phyloP scores from a whole-genome alignment of 2,888 invertebrate genomes.

The Drosophila ustulata region DNA sequence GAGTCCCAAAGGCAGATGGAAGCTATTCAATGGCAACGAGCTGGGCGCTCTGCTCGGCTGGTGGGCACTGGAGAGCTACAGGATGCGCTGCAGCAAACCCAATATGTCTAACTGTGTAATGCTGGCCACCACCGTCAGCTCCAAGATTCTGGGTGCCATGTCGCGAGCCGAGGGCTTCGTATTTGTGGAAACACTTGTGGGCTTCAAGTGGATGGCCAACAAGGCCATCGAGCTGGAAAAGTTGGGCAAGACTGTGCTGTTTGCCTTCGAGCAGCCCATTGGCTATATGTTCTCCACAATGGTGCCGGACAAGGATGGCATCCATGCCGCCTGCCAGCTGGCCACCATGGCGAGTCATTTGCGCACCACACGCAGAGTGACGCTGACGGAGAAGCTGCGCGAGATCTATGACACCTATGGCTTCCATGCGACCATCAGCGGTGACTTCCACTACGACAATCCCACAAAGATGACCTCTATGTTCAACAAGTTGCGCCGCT shows the following conservation, averaged over 20 bases:
- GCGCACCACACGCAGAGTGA: constrained; percentile 86
- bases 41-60: constrained; percentile 96
- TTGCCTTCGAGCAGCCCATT: constrained; percentile 99
- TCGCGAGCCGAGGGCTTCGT: constrained; percentile 91
- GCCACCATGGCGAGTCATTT: constrained; percentile 92
- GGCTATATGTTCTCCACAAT: constrained; percentile 96
- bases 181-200: constrained; percentile 95
- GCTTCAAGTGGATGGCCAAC: constrained; percentile 99
- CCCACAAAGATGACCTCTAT: constrained; percentile 88
- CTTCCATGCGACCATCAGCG: constrained; percentile 92
- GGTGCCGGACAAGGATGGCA: constrained; percentile 98
- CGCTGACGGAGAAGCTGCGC: constrained; percentile 88
- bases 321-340: constrained; percentile 93
- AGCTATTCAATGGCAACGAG: constrained; percentile 95
- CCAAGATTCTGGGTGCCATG: constrained; percentile 95
- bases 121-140: constrained; percentile 97
- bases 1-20: constrained; percentile 85
- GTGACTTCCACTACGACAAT: constrained; percentile 93
- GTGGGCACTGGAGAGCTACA: constrained; percentile 93
- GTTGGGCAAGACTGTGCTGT: constrained; percentile 92
- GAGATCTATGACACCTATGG: constrained; percentile 94
- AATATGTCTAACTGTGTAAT: constrained; percentile 90
- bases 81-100: constrained; percentile 83
- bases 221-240: constrained; percentile 90
- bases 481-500: constrained; percentile 93